Evolutionary conservation across 2,797 vertebrate genomes (phyloP), one percentile per base, ranked within the genome.

Genomic region (Crypturellus tataupa): DNA sequence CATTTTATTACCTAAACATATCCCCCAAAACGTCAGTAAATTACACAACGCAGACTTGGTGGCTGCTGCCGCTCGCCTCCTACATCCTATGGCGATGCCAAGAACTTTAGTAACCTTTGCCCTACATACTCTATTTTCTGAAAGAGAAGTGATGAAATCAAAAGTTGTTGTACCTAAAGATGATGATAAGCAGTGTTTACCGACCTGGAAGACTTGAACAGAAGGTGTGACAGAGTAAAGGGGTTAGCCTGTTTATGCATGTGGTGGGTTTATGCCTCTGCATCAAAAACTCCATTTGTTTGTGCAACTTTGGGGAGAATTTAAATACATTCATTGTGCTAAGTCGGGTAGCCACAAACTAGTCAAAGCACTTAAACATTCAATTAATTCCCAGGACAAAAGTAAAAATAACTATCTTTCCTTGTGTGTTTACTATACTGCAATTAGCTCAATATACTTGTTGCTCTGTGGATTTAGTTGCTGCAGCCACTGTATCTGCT

Each of bases 101-200:
- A 89, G 70, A 84, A 92, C 72, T 88, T 88, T 58, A 23, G 90
- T 95, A 95, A 94, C 82, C 92, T 93, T 95, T 79, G 77, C 42
- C 67, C 92, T 89, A 79, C 35, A 53, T 90, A 78, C 90, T n/a
- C 40, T 14, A 44, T 23, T 67, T 46, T 89, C 79, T 90, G 59
- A 80, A 89, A 33, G 39, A 53, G 37, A 83, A 87, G n/a, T 62
- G 73, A 83, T 14, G 72, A 89, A 93, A 80, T 37, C 33, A 2
- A 16, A 76, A 84, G 67, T 59, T 5, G 10, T 18, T 51, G 23
- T 42, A 62, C 40, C 18, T 51, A n/a, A 67, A 72, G 55, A 53
- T 47, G 73, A 76, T 6, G 9, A 40, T 10, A 47, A 85, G 15
- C 35, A 56, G 49, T 15, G 12, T 20, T 81, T 64, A 31, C 16